A percentile compares a stretch with the other conserved stretches of the same genome.
phyloP scores from a whole-genome alignment of 2,797 vertebrate genomes.

The Columba guinea region DNA sequence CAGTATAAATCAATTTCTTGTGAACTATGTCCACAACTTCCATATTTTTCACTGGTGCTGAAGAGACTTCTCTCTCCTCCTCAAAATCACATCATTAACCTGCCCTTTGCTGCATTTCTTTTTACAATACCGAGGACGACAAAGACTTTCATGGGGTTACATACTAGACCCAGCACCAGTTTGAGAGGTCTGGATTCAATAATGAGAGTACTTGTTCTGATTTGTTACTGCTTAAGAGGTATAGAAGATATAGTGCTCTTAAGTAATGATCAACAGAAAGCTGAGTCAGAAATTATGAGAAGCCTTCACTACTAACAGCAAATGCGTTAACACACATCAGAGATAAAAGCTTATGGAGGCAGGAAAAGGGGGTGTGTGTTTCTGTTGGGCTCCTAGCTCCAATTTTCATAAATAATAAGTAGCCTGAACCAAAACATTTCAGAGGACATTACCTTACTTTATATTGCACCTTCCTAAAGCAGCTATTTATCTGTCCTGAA shows the following conservation, averaged over 20 bases:
- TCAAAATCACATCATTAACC: background rate
- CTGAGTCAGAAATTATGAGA: background rate
- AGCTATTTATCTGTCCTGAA: background rate
- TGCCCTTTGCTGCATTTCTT: background rate
- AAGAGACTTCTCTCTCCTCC: background rate
- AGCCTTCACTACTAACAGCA: background rate
- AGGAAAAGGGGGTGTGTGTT: background rate
- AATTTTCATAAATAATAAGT: background rate
- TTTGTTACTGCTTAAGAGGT: background rate
- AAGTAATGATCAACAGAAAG: background rate
- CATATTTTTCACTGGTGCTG: background rate
- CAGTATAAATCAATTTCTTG: background rate
- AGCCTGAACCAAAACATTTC: background rate
- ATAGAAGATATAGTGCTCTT: background rate
- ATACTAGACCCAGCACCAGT: constrained; percentile 70
- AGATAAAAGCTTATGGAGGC: background rate
- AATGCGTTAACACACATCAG: background rate
- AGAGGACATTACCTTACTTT: background rate
- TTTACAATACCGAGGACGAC: background rate
- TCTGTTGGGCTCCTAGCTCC: background rate
- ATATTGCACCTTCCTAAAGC: background rate
- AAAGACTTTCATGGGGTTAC: constrained; percentile 51
- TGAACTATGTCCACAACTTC: background rate
- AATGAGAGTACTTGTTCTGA: background rate
- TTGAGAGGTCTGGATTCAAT: background rate